phyloP scores from a whole-genome alignment of 2,888 invertebrate genomes.

The Unio delphinus region DNA sequence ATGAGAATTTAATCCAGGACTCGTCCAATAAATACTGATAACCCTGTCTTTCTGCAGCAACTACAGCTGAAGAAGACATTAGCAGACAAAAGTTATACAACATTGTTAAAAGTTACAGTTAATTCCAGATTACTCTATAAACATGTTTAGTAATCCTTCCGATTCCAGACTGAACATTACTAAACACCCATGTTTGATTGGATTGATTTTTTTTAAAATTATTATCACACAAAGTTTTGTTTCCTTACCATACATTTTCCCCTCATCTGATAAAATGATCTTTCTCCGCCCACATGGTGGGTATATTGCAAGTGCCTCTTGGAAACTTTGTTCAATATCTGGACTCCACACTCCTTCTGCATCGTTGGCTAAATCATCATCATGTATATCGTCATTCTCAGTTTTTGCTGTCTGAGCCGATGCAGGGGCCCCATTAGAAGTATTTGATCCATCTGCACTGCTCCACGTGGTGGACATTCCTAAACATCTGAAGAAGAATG shows the following conservation, averaged over 20 bases:
- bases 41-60: no score
- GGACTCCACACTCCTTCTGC: slow-evolving; percentile 99
- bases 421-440: slow-evolving; percentile 14
- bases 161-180: no score
- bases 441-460: slow-evolving; percentile 43
- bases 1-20: no score
- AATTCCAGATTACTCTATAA: no score
- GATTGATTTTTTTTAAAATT: no score
- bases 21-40: no score
- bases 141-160: no score
- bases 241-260: slow-evolving; percentile 99
- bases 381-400: slow-evolving; percentile 30
- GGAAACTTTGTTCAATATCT: slow-evolving; percentile 99
- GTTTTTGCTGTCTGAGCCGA: slow-evolving; percentile 26
- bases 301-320: slow-evolving; percentile 99
- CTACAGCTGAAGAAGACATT: no score
- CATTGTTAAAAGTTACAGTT: no score
- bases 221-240: no score
- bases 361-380: slow-evolving; percentile 85
- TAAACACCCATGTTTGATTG: no score
- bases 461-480: slow-evolving; percentile 57
- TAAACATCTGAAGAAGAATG: slow-evolving; percentile 7
- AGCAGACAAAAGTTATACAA: no score
- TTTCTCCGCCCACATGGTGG: slow-evolving; percentile 99
- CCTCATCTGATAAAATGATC: slow-evolving; percentile 99